A percentile compares a stretch with the other conserved stretches of the same genome.
Evolutionary conservation across 2,888 invertebrate species (phyloP).

Genomic region (Sesia apiformis): DNA sequence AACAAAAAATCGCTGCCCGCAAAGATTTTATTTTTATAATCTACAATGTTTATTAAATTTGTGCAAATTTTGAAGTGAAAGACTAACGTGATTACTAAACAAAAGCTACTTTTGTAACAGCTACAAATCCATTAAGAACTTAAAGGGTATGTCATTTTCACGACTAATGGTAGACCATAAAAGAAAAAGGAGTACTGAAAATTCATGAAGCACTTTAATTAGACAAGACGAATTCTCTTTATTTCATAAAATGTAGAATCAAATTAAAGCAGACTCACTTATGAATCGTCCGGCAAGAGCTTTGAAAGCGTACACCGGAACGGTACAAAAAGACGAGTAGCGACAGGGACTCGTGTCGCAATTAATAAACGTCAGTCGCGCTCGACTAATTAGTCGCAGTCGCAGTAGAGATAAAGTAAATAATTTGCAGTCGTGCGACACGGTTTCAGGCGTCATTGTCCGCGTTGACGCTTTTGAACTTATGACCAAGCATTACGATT

Average conservation of each 20-base stretch:
- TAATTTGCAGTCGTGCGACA: slow-evolving; percentile 27
- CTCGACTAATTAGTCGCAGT: slow-evolving; percentile 64
- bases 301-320: slow-evolving; percentile 49
- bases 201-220: background rate
- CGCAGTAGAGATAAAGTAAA: slow-evolving; percentile 42
- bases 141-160: too few relatives aligned
- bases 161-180: too few relatives aligned
- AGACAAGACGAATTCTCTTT: slow-evolving; percentile 15
- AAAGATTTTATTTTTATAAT: too few relatives aligned
- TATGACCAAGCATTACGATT: too few relatives aligned
- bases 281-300: slow-evolving; percentile 10
- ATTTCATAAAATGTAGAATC: slow-evolving; percentile 19
- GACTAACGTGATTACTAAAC: too few relatives aligned
- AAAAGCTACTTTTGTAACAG: too few relatives aligned
- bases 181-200: background rate
- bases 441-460: slow-evolving; percentile 9
- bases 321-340: slow-evolving; percentile 29
- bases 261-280: background rate
- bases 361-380: slow-evolving; percentile 66
- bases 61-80: too few relatives aligned
- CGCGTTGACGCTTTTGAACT: slow-evolving; percentile 21
- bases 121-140: too few relatives aligned
- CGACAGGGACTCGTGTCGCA: slow-evolving; percentile 57
- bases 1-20: too few relatives aligned
- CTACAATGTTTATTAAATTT: too few relatives aligned